Evolutionary conservation across 2,113 vertebrate species (phyloP), one percentile per base, ranked within the genome.

Genomic region (Pteropus alecto): DNA sequence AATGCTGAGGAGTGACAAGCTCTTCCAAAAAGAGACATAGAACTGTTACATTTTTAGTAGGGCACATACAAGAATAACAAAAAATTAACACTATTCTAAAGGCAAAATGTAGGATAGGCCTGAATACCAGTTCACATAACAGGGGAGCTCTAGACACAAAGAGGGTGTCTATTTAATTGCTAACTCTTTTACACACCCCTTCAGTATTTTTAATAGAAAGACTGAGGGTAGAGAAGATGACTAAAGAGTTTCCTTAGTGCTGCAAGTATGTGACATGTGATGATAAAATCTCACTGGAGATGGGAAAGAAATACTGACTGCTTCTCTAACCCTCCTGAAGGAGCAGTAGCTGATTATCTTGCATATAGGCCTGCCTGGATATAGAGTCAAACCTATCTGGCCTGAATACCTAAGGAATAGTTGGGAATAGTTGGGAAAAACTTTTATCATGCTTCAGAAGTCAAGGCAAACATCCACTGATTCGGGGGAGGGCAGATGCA

Each of bases 61-160:
- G 38, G 30, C 2, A 28, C 21, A 33, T 19, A 65, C 10, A 41
- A 24, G 65, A 65, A 67, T 41, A 41, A 70, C 19, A 14, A 38
- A 19, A 67, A 19, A 35, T 26, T 54, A 30, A 70, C 6, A 7
- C 4, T 70, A 21, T 35, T 60, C 13, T 81, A 35, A 35, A 46
- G 63, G 16, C 13, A 26, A 91, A 28, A 15, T 14, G 19, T 14
- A 81, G 67, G 38, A 14, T 58, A 46, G 54, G 30, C 51, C 51
- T 28, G 51, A 68, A 26, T 9, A 46, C 4, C 38, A 56, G 30
- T 46, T 70, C 51, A 41, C 10, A 46, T 18, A 58, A 43, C 4
- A 1, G 1, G 21, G 14, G 16, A 58, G 28, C 33, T 1, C 63
- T 35, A 46, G 2, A 1, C 21, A 28, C 22, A 58, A 12, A n/a